phyloP scores from a whole-genome alignment of 1,140 invertebrate genomes.

The Glomeris maerens region DNA sequence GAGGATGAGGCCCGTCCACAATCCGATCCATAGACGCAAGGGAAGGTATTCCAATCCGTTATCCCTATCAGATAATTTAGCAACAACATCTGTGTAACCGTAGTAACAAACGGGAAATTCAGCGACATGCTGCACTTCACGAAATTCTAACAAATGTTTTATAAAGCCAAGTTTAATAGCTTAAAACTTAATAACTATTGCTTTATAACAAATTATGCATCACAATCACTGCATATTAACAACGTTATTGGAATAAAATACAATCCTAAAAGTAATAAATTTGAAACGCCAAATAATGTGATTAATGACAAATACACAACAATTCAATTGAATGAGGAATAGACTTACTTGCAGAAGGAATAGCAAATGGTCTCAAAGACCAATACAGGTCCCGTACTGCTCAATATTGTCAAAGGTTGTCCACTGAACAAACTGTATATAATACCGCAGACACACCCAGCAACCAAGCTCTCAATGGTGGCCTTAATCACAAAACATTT shows the following conservation, averaged over 20 bases:
- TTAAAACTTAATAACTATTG: constrained; percentile 3
- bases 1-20: constrained; percentile 80
- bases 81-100: too few relatives aligned
- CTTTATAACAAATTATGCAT: too few relatives aligned
- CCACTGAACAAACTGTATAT: constrained; percentile 94
- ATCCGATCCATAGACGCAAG: constrained; percentile 87
- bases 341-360: constrained; percentile 72
- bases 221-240: too few relatives aligned
- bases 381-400: constrained; percentile 93
- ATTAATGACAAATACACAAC: constrained; percentile 9
- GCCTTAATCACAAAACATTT: constrained; percentile 38
- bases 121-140: background rate
- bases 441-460: constrained; percentile 88
- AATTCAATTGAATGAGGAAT: constrained; percentile 4
- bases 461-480: constrained; percentile 92
- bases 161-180: background rate
- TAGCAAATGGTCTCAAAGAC: constrained; percentile 96
- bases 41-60: constrained; percentile 77
- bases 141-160: background rate
- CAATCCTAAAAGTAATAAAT: constrained; percentile 6
- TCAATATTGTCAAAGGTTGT: constrained; percentile 92
- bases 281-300: constrained; percentile 11
- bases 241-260: too few relatives aligned
- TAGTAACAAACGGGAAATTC: too few relatives aligned
- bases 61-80: constrained; percentile 38